A percentile compares a stretch with the other conserved stretches of the same genome.
These are phyloP conservation scores for Triplophysa dalaica DNA, from an alignment of 2,113 vertebrate species.

Conservation along the genomic window DNA sequence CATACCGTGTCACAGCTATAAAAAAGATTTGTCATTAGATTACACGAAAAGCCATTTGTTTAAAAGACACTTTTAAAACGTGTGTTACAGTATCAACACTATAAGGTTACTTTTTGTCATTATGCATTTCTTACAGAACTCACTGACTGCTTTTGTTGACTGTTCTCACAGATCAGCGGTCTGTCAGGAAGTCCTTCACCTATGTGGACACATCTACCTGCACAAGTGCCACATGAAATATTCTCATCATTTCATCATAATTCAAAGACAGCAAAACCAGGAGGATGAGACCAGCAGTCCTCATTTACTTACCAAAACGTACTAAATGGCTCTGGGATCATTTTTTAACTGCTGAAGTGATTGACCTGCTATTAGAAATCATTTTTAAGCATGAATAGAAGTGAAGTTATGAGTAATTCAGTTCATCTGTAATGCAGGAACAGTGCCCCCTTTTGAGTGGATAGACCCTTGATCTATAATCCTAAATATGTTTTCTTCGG, in stretches of 20 bases:
- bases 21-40: too few species aligned
- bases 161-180: too few species aligned
- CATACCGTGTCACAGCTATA: too few species aligned
- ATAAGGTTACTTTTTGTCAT: too few species aligned
- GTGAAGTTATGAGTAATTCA: conserved; percentile 1
- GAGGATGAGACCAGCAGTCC: not conserved
- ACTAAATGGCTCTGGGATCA: conserved; percentile 20
- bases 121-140: too few species aligned
- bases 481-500: not conserved
- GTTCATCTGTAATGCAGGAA: conserved; percentile 41
- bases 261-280: conserved; percentile 7
- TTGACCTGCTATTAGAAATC: conserved; percentile 30
- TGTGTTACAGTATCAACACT: too few species aligned
- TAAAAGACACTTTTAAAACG: too few species aligned
- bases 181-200: not conserved
- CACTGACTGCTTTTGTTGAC: too few species aligned
- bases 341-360: conserved; percentile 23
- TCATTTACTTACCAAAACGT: not conserved
- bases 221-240: not conserved
- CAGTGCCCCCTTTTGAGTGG: conserved; percentile 53
- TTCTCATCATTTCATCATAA: not conserved
- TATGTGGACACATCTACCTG: not conserved
- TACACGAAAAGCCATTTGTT: too few species aligned
- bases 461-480: conserved; percentile 4
- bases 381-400: conserved; percentile 8